Evolutionary conservation across 1,140 invertebrate species (phyloP), one percentile per base, ranked within the genome.

Genomic region (Drosophila funebris): DNA sequence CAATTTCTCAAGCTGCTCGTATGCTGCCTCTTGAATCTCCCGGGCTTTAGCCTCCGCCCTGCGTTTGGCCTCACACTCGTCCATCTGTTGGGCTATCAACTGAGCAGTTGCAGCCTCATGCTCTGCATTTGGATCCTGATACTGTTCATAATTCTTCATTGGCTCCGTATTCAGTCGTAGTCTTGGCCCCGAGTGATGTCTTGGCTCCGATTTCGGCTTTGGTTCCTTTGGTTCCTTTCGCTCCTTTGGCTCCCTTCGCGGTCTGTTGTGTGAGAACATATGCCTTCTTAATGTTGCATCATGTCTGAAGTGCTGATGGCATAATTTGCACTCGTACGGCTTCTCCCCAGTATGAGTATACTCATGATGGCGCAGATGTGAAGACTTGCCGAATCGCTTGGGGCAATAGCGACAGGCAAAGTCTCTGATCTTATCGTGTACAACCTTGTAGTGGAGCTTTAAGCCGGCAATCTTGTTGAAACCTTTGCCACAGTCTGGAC

Each of bases 341-440:
- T 79, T 90, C 27, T 91, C 90, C 0, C 95, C 95, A 41, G 90
- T 91, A 36, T 91, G 90, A 7, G 76, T 91, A 61, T 84, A 90
- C 46, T 90, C 88, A 58, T 91, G 90, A 52, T 90, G 85, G 4
- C 90, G 87, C 0, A 91, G 54, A n/a, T 90, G 84, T 52, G 90
- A 79, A 11, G 87, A 78, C 53, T 90, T 91, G 27, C 84, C 77
- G 46, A 91, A 91, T 2, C 84, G 72, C 41, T 88, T 87, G 13
- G 81, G 78, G 33, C 90, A 91, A 53, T 82, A 91, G 37, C 84
- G 76, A 53, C 90, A 91, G 16, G 84, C 83, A 39, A 82, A 91
- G 44, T 91, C 88, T 58, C 90, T 91, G 7, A 91, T 79, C 43
- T 90, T 91, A 43, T 90, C 72, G 41, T 91, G 90, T 18, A 91